phyloP scores from a whole-genome alignment of 1,140 invertebrate genomes.

The Drosophila trapezifrons region DNA sequence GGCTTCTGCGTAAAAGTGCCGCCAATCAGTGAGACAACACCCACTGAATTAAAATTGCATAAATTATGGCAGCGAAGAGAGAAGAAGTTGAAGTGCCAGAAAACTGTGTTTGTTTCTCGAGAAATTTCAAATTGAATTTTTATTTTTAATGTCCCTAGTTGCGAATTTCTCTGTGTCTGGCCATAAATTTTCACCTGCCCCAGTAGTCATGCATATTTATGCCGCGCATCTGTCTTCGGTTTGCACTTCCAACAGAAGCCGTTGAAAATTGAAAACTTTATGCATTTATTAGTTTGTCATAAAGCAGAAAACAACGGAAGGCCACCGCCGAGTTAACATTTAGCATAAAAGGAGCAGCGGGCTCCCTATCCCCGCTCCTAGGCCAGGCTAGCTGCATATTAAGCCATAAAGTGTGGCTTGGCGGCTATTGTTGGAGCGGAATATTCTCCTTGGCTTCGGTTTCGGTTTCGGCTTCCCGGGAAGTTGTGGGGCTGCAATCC shows the following conservation, averaged over 20 bases:
- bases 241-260: slow-evolving; percentile 63
- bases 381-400: slow-evolving; percentile 56
- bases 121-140: slow-evolving; percentile 24
- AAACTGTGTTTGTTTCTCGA: slow-evolving; percentile 25
- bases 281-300: slow-evolving; percentile 81
- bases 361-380: neutral
- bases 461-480: slow-evolving; percentile 48
- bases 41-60: slow-evolving; percentile 82
- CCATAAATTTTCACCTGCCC: slow-evolving; percentile 43
- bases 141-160: slow-evolving; percentile 2
- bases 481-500: slow-evolving; percentile 56
- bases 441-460: slow-evolving; percentile 34
- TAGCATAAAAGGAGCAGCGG: slow-evolving; percentile 49
- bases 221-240: slow-evolving; percentile 28
- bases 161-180: slow-evolving; percentile 22
- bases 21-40: slow-evolving; percentile 79
- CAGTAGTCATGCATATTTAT: slow-evolving; percentile 34
- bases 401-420: slow-evolving; percentile 76
- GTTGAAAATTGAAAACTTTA: slow-evolving; percentile 76
- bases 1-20: slow-evolving; percentile 59
- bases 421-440: slow-evolving; percentile 31
- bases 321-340: slow-evolving; percentile 38
- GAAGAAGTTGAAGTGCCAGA: slow-evolving; percentile 19
- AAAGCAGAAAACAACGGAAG: slow-evolving; percentile 62
- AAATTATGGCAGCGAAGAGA: slow-evolving; percentile 56